Evolutionary conservation across 2,797 vertebrate species (phyloP).

Genomic region (Lepilemur ruficaudatus): DNA sequence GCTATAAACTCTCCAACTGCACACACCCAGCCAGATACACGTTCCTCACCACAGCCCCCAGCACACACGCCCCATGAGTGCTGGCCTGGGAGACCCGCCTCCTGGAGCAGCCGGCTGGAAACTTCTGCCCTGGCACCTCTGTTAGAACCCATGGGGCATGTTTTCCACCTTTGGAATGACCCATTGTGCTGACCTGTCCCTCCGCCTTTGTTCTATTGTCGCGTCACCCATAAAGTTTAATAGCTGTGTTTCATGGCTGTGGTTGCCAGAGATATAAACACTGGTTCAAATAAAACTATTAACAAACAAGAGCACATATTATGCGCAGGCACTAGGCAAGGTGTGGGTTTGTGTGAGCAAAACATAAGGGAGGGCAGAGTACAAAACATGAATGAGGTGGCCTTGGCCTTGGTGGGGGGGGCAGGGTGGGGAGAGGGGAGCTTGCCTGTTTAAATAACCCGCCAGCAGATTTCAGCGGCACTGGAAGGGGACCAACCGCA

Average conservation of each 20-base stretch:
- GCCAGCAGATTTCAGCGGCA: not conserved
- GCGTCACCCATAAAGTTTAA: not conserved
- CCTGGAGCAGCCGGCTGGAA: not conserved
- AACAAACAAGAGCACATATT: not conserved
- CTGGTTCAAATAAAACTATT: not conserved
- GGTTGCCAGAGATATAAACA: not conserved
- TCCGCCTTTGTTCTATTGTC: not conserved
- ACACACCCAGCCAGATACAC: not conserved
- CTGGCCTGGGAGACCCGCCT: not conserved
- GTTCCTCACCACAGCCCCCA: not conserved
- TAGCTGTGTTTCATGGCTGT: not conserved
- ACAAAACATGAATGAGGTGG: not conserved
- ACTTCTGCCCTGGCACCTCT: not conserved
- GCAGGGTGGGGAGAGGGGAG: too few species aligned
- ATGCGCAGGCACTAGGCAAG: accelerated
- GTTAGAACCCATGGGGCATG: not conserved
- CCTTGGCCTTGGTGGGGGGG: not conserved
- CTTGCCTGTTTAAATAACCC: not conserved
- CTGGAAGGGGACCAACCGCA: not conserved
- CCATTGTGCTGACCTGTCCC: not conserved
- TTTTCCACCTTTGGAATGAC: not conserved
- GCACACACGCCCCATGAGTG: too few species aligned
- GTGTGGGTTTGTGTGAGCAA: not conserved
- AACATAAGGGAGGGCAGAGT: not conserved
- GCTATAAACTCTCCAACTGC: not conserved